These are phyloP conservation scores for Taxidea taxus DNA, from an alignment of 2,113 vertebrate genomes.

Conservation along the genomic window DNA sequence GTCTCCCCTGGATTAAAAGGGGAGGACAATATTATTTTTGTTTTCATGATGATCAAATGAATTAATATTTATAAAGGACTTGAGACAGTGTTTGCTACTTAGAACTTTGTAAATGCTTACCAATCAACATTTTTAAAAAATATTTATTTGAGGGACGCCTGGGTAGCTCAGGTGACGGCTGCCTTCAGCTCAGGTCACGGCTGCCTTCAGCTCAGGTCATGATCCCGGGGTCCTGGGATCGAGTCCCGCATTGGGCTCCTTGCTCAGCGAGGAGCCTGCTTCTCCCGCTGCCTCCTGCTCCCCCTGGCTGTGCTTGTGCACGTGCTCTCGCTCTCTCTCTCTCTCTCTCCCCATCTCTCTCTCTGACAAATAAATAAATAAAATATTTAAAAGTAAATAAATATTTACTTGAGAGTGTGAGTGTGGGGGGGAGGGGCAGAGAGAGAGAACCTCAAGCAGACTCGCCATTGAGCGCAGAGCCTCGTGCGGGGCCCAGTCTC, in stretches of 20 bases:
- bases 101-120: not conserved
- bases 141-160: not conserved
- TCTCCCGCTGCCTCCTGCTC: no score
- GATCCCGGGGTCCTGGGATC: no score
- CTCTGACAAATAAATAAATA: no score
- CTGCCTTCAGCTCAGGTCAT: no score
- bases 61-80: not conserved
- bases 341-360: no score
- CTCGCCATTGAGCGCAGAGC: not conserved
- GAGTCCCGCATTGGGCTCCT: fast-evolving
- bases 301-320: no score
- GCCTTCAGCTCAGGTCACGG: no score
- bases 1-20: not conserved
- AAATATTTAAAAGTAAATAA: no score
- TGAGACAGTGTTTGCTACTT: not conserved
- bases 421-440: not conserved
- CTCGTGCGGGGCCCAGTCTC: not conserved
- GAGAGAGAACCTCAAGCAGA: not conserved
- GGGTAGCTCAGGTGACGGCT: not conserved
- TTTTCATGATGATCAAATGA: not conserved
- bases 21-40: not conserved
- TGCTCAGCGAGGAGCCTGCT: no score
- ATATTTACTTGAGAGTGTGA: no score
- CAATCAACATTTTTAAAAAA: not conserved
- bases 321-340: no score